Evolutionary conservation across 2,797 vertebrate species (phyloP).

Genomic region (Hylomyscus alleni): DNA sequence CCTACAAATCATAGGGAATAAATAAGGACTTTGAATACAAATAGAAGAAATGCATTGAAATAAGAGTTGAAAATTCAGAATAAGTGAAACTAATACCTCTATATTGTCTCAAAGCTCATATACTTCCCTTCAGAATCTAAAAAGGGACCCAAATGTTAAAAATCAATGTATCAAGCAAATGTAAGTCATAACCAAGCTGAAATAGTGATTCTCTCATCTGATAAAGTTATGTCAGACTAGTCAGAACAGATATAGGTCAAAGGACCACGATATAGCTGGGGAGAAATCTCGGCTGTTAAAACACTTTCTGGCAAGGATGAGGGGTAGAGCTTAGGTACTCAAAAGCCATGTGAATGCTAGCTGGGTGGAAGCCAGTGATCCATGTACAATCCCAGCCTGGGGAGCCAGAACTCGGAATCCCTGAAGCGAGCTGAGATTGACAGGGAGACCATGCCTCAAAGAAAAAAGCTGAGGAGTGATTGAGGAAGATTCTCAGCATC

Average conservation of each 20-base stretch:
- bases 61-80: background rate
- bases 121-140: background rate
- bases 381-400: background rate
- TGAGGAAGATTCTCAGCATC: background rate
- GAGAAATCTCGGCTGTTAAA: background rate
- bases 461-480: background rate
- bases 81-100: background rate
- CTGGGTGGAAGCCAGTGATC: background rate
- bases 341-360: background rate
- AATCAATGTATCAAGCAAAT: background rate
- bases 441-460: background rate
- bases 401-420: background rate
- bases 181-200: background rate
- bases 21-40: background rate
- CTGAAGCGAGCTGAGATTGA: background rate
- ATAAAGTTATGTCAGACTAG: background rate
- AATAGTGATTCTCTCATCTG: no score
- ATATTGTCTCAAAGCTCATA: background rate
- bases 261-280: no score
- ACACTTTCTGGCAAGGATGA: background rate
- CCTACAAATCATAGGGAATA: background rate
- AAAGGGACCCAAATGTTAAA: background rate
- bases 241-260: background rate
- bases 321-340: background rate
- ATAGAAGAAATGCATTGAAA: no score